Conservation (phyloP, 1,140 invertebrate genomes). For the Piezodorus guildinii region DNA sequence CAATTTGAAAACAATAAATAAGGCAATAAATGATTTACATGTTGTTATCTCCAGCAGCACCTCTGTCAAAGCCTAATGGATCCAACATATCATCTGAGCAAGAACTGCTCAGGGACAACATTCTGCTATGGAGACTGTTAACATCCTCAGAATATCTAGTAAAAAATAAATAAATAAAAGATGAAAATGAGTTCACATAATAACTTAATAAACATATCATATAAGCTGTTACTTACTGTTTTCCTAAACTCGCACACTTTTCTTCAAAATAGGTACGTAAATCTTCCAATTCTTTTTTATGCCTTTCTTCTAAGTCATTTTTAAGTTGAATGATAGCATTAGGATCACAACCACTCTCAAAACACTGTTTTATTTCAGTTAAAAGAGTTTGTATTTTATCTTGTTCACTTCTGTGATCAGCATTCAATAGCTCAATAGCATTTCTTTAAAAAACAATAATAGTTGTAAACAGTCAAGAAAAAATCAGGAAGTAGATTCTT, state of each 20-base stretch:
- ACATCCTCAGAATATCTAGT: conserved; percentile 54
- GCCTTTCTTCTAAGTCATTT: conserved; percentile 45
- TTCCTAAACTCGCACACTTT: conserved; percentile 62
- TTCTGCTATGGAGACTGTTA: conserved; percentile 53
- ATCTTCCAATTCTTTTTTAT: conserved; percentile 62
- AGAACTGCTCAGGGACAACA: conserved; percentile 37
- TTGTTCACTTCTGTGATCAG: conserved; percentile 25
- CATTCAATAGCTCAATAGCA: conserved; percentile 23
- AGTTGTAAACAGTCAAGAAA: too few species aligned
- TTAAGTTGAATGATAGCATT: conserved; percentile 38
- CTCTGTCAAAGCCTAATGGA: not conserved
- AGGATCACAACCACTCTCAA: conserved; percentile 3
- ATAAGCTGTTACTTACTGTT: conserved; percentile 42
- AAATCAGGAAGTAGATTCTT: too few species aligned
- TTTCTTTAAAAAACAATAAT: conserved; percentile 11
- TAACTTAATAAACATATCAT: not conserved
- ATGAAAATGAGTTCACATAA: not conserved
- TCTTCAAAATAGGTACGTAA: conserved; percentile 62
- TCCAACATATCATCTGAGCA: conserved; percentile 29
- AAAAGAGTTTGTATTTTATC: conserved; percentile 17
- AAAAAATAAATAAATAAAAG: too few species aligned
- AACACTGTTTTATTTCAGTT: conserved; percentile 15
- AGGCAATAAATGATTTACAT: too few species aligned
- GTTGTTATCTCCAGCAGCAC: not conserved
- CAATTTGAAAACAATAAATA: too few species aligned